Evolutionary conservation across 2,888 invertebrate genomes (phyloP), one percentile per base, ranked within the genome.

Genomic region (Portevinia maculata): DNA sequence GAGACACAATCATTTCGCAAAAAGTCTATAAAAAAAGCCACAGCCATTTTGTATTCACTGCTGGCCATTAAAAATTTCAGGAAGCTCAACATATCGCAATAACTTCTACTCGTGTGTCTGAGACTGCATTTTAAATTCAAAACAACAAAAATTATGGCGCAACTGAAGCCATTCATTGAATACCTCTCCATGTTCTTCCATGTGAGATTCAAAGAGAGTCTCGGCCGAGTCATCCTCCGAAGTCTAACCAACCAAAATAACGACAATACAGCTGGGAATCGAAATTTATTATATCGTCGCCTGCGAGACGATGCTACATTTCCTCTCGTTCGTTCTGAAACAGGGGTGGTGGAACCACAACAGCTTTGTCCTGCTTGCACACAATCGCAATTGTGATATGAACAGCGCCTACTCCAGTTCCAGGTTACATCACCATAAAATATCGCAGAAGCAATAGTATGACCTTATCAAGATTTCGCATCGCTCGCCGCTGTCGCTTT

Each of bases 101-200:
- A 81, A 81, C 81, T 81, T 65, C 21, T 46, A 70, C 70, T 60
- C 59, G 44, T 60, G 64, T 65, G 70, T 65, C 65, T 64, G 70
- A 57, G 34, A 59, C 48, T 71, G 81, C 70, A 81, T 81, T 81
- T 81, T 71, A 81, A 81, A 81, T 81, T 81, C 81, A 81, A 81
- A 81, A 81, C 64, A 79, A 71, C 62, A 21, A 78, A 83, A 83
- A 78, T 83, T 83, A 83, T 83, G 83, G 83, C 62, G 83, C 78
- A 83, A 67, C 83, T 55, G 71, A 78, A 78, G 73, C 83, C 83
- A 83, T 83, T 83, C 78, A 83, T 83, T 83, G 83, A 83, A 83
- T 83, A 39, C 83, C 83, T 83, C 71, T 60, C 83, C 75, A 81
- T 75, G 81, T 59, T 75, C 70, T 64, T 75, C 62, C 74, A 67